Evolutionary conservation across 2,797 vertebrate species (phyloP), one percentile per base, ranked within the genome.

Genomic region (Eutrigla gurnardus): DNA sequence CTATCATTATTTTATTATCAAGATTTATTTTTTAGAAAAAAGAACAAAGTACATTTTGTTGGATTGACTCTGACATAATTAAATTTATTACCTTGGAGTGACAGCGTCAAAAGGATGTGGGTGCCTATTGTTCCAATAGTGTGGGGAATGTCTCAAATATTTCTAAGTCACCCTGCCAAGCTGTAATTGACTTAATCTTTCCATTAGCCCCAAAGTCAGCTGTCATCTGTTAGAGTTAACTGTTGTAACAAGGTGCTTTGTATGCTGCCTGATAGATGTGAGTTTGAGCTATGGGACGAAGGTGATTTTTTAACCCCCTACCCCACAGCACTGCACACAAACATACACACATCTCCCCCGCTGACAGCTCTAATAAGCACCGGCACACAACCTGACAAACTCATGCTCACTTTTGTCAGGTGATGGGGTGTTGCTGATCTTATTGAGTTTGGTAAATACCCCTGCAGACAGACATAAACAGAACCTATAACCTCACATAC

Each of bases 101-200:
- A 86, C 64, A 71, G 68, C 25, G 10, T 46, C 80, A 62, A 33
- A 11, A 53, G 18, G 13, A 8, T 63, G 45, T 75, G 66, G 32
- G 65, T 69, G 25, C 66, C 77, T 78, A 58, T 80, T 86, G 85
- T 90, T 88, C 77, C 59, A 73, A 60, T 75, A 81, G 80, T 86
- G 73, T 70, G 50, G 72, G 73, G 81, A 87, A 91, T 92, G 85
- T 88, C 82, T 87, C 75, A 85, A 88, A 87, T 90, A 91, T 89
- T 89, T 93, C 70, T 10, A 13, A 52, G 68, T 60, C 59, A 83
- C 80, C 90, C 90, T 76, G 83, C 82, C 68, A 86, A 62, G 89
- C 78, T 77, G 65, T 94, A 94, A 95, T 92, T 90, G 90, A 91
- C 88, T 88, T 93, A 92, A 94, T 92, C 90, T 91, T 85, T 89